Evolutionary conservation across 1,140 invertebrate species (phyloP).

Genomic region (Drosophila quadrilineata): DNA sequence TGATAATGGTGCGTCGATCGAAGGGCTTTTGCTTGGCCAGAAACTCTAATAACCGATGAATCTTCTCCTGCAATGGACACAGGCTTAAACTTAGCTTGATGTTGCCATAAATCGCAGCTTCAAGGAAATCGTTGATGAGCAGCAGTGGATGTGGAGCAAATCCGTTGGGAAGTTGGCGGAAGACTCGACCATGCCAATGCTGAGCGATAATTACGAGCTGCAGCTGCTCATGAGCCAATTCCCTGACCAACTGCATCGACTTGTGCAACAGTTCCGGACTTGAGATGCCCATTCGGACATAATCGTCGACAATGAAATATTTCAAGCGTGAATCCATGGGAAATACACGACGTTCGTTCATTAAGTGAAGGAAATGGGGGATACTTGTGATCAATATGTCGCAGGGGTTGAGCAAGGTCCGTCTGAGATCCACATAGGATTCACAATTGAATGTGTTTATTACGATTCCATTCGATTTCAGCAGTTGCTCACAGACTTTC

Average conservation of each 20-base stretch:
- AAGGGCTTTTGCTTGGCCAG: not conserved
- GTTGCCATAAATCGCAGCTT: constrained; percentile 51
- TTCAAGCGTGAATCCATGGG: constrained; percentile 26
- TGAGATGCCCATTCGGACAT: constrained; percentile 20
- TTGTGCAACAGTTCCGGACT: not conserved
- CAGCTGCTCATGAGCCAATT: not conserved
- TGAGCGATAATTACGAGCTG: constrained; percentile 42
- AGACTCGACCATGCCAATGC: constrained; percentile 38
- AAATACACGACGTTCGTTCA: too few species aligned
- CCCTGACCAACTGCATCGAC: not conserved
- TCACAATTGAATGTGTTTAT: constrained; percentile 32
- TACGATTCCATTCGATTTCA: too few species aligned
- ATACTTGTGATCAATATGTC: constrained; percentile 49
- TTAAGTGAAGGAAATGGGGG: not conserved
- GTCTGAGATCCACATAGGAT: not conserved
- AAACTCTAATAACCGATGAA: not conserved
- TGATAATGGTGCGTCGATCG: constrained; percentile 34
- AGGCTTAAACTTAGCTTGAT: constrained; percentile 23
- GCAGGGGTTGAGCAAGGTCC: constrained; percentile 42
- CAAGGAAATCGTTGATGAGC: constrained; percentile 46
- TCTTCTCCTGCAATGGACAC: constrained; percentile 4
- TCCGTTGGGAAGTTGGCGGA: constrained; percentile 4
- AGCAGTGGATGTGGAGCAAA: constrained; percentile 14
- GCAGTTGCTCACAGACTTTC: not conserved
- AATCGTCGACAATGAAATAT: constrained; percentile 47